Percentiles rank a stretch among this genome's conserved stretches.
Evolutionary conservation across 2,888 invertebrate species (phyloP).

Genomic region (Dynastes maya): DNA sequence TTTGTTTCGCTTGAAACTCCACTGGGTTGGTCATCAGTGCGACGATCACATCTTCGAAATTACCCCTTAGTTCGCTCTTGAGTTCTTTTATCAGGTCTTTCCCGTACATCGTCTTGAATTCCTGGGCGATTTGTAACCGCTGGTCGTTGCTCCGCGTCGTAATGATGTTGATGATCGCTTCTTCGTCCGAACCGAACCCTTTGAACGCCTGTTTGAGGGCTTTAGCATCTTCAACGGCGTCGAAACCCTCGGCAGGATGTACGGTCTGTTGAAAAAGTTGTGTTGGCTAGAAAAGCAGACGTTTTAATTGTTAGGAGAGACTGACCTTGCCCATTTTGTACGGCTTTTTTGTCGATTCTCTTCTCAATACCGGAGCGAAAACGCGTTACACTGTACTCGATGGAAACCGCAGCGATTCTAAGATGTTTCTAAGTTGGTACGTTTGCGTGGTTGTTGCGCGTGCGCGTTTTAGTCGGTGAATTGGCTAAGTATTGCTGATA

Average conservation of each 20-base stretch:
- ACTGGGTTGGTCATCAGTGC: slow-evolving; percentile 88
- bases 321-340: not conserved
- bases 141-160: slow-evolving; percentile 78
- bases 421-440: not conserved
- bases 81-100: slow-evolving; percentile 87
- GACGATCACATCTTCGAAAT: slow-evolving; percentile 87
- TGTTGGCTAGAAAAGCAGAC: not conserved
- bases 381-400: not conserved
- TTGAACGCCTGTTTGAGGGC: slow-evolving; percentile 67
- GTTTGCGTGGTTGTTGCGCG: slow-evolving; percentile 15
- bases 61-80: slow-evolving; percentile 90
- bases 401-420: not conserved
- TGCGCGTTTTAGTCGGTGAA: not conserved
- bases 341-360: not conserved
- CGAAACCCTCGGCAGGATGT: slow-evolving; percentile 63
- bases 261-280: slow-evolving; percentile 64
- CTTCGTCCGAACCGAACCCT: slow-evolving; percentile 75
- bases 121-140: slow-evolving; percentile 78
- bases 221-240: slow-evolving; percentile 66
- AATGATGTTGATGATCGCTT: slow-evolving; percentile 78
- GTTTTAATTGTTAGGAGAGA: not conserved
- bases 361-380: not conserved
- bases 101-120: slow-evolving; percentile 76
- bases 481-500: not conserved
- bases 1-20: slow-evolving; percentile 86